phyloP scores from a whole-genome alignment of 1,140 invertebrate species.

The Dendroctonus valens region DNA sequence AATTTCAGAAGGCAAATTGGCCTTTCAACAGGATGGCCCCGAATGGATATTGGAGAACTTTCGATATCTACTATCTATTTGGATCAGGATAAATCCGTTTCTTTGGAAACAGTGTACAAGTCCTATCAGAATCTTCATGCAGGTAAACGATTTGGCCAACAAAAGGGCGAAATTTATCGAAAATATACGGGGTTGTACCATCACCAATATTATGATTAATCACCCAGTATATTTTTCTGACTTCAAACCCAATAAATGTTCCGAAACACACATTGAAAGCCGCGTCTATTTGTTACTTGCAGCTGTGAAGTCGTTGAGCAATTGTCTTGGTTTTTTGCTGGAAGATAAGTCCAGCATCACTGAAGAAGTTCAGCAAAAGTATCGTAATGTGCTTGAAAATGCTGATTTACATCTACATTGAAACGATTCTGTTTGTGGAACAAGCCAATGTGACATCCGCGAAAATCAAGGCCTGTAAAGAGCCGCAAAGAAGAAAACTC shows the following conservation, averaged over 20 bases:
- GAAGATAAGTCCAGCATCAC: conserved; percentile 40
- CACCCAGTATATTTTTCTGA: background rate
- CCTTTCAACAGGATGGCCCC: conserved; percentile 47
- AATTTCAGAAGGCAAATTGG: conserved; percentile 51
- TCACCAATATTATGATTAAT: background rate
- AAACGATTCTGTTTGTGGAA: conserved; percentile 42
- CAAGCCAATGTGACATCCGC: conserved; percentile 29
- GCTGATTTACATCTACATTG: conserved; percentile 42
- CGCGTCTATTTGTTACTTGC: conserved; percentile 8
- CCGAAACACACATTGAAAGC: background rate
- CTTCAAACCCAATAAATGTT: background rate
- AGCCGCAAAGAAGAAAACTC: conserved; percentile 18
- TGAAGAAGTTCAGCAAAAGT: conserved; percentile 42
- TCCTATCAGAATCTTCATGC: conserved; percentile 51
- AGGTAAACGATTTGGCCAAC: conserved; percentile 40
- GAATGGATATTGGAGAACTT: conserved; percentile 59
- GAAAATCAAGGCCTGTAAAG: conserved; percentile 34
- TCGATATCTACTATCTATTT: conserved; percentile 58
- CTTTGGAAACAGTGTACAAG: conserved; percentile 44
- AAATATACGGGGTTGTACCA: background rate
- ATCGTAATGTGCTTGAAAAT: conserved; percentile 44
- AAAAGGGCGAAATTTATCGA: background rate
- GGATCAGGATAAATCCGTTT: conserved; percentile 51
- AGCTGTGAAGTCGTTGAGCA: conserved; percentile 36
- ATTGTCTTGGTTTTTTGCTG: conserved; percentile 38